Evolutionary conservation across 2,113 vertebrate species (phyloP), one percentile per base, ranked within the genome.

Genomic region (Elephantulus edwardii): DNA sequence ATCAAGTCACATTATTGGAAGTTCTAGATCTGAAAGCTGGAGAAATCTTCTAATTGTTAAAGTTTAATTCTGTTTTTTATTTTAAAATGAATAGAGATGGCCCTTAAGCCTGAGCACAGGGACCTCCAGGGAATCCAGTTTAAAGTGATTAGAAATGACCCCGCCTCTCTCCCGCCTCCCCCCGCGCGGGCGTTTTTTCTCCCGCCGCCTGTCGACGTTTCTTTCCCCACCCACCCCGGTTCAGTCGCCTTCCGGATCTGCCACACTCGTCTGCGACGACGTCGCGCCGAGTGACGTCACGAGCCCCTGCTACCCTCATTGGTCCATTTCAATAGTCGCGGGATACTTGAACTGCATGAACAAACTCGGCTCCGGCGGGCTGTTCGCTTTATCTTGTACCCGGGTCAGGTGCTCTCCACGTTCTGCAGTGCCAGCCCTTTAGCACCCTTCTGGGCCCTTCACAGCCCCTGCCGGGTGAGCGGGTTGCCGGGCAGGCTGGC

Each of bases 261-360:
- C 81, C 44, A 10, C 12, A 28, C 56, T 54, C 22, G n/a, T 22
- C 16, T 17, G 93, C 88, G 92, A 40, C 66, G 70, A 1, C 7
- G 91, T 64, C 50, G 86, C 94, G 13, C 8, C 0, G 1, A 0
- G 19, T 97, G 96, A 95, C 96, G 96, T 94, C 33, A 56, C 26
- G 38, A 0, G 19, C 28, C 1, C 14, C 20, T 13, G 66, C 20
- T 30, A 11, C 86, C 40, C 5, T 94, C 94, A 99, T 99, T 99
- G 99, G 99, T 4, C 50, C 75, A 95, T 99, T 99, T 99, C 98
- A 99, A 99, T 98, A 98, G 98, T 99, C 99, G 99, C 99, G 99
- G 98, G 99, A 98, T 98, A 98, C 99, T 99, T 99, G 98, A 99
- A 99, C 97, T 96, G 97, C 95, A 95, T 91, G 94, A 94, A 94